Evolutionary conservation across 1,140 invertebrate species (phyloP), one percentile per base, ranked within the genome.

Genomic region (Chelonus insularis): DNA sequence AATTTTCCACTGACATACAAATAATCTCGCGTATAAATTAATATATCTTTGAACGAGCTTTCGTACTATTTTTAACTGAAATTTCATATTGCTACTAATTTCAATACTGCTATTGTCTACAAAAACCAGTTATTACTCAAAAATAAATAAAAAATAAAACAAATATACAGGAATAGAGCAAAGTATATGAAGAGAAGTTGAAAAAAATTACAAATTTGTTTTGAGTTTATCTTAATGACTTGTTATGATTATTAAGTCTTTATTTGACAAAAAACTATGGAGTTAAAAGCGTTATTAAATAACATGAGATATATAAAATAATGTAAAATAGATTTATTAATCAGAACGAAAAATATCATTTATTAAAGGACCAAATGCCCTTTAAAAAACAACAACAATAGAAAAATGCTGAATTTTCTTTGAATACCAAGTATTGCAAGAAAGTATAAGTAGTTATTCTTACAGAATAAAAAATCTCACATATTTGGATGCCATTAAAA

Each of bases 401-500:
- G 4, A 51, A 16, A 34, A 1, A 16, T 32, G 23, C 12, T 32
- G 34, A 32, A n/a, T 29, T 51, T 23, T 5, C 52, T 34, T 39
- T 20, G 16, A 48, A 1, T 55, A 55, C 29, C 1, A 21, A 39
- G 11, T 55, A 20, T 39, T 36, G 23, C 9, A 29, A 12, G 34
- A 18, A 39, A 21, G 8, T 11, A 55, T 20, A 21, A 8, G 18
- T 11, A 29, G 11, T 18, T 16, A 12, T 51, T 51, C 25, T 29
- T 23, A 34, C 18, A 18, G 4, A 34, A 51, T n/a, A 25, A 12
- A 2, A 23, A 25, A 9, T n/a, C 25, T 34, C 41, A 14, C 41
- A 45, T 21, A 62, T 62, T 57, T 39, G 43, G 23, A 62, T 62
- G 60, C 60, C 60, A 62, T 62, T 62, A 39, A 57, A 48, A 57